Evolutionary conservation across 2,888 invertebrate genomes (phyloP).

Genomic region (Abscondita cerata): DNA sequence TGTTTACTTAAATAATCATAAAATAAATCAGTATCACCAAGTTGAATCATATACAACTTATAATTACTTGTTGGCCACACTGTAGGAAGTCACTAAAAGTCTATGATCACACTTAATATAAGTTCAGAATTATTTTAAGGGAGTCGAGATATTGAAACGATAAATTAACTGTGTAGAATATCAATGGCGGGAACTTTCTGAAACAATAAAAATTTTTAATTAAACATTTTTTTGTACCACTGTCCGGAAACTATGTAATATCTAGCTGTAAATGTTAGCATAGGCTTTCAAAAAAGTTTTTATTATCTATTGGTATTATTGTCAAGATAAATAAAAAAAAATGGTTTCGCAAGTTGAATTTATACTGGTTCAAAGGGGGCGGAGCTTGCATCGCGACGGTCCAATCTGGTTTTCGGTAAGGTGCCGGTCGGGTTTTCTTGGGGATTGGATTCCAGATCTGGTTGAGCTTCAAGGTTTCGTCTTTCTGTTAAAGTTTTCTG

Average conservation of each 20-base stretch:
- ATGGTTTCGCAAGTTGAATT: too few relatives aligned
- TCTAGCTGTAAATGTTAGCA: neutral
- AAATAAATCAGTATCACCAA: slow-evolving; percentile 24
- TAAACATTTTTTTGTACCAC: neutral
- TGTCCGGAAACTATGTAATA: too few relatives aligned
- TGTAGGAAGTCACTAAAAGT: slow-evolving; percentile 47
- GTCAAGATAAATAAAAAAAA: too few relatives aligned
- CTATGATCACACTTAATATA: slow-evolving; percentile 52
- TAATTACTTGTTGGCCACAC: slow-evolving; percentile 43
- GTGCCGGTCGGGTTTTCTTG: too few relatives aligned
- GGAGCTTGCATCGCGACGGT: too few relatives aligned
- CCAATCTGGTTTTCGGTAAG: too few relatives aligned
- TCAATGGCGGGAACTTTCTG: slow-evolving; percentile 44
- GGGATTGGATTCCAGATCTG: too few relatives aligned
- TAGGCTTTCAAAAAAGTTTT: too few relatives aligned
- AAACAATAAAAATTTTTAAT: slow-evolving; percentile 26
- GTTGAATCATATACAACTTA: slow-evolving; percentile 23
- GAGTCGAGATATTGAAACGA: slow-evolving; percentile 38
- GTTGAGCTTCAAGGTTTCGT: too few relatives aligned
- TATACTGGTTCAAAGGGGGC: too few relatives aligned
- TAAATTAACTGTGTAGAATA: slow-evolving; percentile 23
- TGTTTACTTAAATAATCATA: slow-evolving; percentile 8
- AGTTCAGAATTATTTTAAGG: slow-evolving; percentile 42
- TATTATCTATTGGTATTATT: too few relatives aligned
- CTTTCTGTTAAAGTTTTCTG: too few relatives aligned